Percentiles rank a stretch among this genome's conserved stretches.
Evolutionary conservation across 2,113 vertebrate genomes (phyloP).

Genomic region (Tachysurus fulvidraco): DNA sequence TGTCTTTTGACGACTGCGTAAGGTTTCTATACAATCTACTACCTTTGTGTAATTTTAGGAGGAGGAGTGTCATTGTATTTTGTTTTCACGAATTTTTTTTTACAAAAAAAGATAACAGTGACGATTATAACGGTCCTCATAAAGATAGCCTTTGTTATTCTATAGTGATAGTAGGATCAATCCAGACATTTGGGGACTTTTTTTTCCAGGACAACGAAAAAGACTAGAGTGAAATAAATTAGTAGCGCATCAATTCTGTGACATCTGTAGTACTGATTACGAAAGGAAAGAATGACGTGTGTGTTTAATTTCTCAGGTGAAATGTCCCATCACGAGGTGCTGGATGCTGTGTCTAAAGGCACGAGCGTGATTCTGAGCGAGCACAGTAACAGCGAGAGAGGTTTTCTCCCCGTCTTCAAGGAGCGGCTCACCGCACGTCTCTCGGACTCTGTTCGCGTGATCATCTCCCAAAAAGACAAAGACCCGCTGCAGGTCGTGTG

Average conservation of each 20-base stretch:
- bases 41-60: background rate
- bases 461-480: slow-evolving; percentile 80
- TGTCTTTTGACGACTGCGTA: no score
- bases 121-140: background rate
- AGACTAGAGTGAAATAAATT: background rate
- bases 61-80: background rate
- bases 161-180: background rate
- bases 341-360: slow-evolving; percentile 84
- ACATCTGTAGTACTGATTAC: background rate
- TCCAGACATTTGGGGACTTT: background rate
- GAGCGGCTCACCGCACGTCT: slow-evolving; percentile 72
- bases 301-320: slow-evolving; percentile 76
- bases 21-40: no score
- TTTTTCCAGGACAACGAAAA: background rate
- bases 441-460: slow-evolving; percentile 73
- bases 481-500: slow-evolving; percentile 86
- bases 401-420: slow-evolving; percentile 85
- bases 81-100: background rate
- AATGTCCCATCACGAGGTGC: slow-evolving; percentile 93
- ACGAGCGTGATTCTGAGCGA: slow-evolving; percentile 89
- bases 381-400: slow-evolving; percentile 94
- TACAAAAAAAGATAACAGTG: background rate
- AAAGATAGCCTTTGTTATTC: background rate
- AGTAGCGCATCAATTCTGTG: background rate
- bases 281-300: background rate